Conservation (phyloP, 2,113 vertebrate species). For the Synodontis membranacea region DNA sequence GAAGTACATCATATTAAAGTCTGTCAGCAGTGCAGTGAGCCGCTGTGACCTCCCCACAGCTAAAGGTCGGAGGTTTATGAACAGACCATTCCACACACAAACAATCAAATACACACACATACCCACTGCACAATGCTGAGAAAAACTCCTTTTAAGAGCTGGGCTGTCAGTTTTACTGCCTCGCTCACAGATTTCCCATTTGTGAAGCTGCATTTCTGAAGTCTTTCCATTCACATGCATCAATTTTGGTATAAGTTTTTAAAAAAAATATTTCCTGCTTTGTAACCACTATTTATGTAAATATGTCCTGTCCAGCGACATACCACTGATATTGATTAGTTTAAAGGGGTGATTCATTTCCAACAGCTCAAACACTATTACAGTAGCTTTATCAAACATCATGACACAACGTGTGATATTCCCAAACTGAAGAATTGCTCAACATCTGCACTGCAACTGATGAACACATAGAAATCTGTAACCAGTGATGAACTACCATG, state of each 20-base stretch:
- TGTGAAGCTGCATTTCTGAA: background rate
- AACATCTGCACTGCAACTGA: background rate
- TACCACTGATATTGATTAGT: background rate
- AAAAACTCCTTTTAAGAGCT: background rate
- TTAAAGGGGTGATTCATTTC: background rate
- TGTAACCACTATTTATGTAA: background rate
- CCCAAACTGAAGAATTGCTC: background rate
- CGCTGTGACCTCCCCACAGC: conserved; percentile 1
- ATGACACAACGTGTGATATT: background rate
- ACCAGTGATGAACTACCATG: too few relatives aligned
- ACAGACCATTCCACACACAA: conserved; percentile 13
- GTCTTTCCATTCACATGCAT: background rate
- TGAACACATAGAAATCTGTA: too few relatives aligned
- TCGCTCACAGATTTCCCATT: background rate
- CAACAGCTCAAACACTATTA: background rate
- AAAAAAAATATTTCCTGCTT: background rate
- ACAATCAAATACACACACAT: background rate
- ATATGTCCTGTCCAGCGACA: background rate
- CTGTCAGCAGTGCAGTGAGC: conserved; percentile 17
- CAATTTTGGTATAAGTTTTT: background rate
- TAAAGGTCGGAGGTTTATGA: conserved; percentile 40
- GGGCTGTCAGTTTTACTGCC: background rate
- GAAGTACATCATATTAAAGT: conserved; percentile 25
- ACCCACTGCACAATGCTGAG: background rate
- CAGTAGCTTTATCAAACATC: background rate